phyloP scores from a whole-genome alignment of 2,888 invertebrate genomes.

The Epsilonema sp. region DNA sequence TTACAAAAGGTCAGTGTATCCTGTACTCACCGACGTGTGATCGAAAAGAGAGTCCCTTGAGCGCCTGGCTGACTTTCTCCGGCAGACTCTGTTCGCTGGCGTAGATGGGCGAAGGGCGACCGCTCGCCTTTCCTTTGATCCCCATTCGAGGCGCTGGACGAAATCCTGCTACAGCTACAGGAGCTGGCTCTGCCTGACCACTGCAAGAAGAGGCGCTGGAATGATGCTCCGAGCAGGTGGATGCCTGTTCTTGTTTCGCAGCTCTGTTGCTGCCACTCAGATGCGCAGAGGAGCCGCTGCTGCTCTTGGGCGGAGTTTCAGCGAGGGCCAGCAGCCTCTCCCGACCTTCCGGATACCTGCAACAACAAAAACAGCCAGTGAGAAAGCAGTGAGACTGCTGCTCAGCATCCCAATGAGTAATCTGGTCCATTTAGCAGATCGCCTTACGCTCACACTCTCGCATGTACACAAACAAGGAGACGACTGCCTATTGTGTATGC shows the following conservation, averaged over 20 bases:
- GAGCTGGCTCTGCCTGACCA: background rate
- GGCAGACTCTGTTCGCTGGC: slow-evolving; percentile 12
- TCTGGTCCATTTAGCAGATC: too few relatives aligned
- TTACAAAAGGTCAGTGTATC: too few relatives aligned
- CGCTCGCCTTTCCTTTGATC: background rate
- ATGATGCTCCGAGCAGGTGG: too few relatives aligned
- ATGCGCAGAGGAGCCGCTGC: too few relatives aligned
- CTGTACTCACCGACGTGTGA: too few relatives aligned
- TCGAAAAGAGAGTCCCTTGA: slow-evolving; percentile 11
- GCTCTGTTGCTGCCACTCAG: background rate
- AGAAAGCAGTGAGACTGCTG: too few relatives aligned
- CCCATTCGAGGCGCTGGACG: slow-evolving; percentile 2
- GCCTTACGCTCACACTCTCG: too few relatives aligned
- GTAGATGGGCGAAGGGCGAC: slow-evolving; percentile 6
- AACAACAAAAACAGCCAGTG: slow-evolving; percentile 1
- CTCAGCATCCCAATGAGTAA: too few relatives aligned
- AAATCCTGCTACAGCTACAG: background rate
- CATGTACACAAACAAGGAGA: too few relatives aligned
- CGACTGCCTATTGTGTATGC: too few relatives aligned
- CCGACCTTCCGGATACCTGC: slow-evolving; percentile 4
- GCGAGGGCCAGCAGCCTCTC: slow-evolving; percentile 3
- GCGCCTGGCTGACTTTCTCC: slow-evolving; percentile 14
- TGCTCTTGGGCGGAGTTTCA: background rate
- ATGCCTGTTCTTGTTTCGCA: background rate
- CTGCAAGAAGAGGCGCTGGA: too few relatives aligned